These are phyloP conservation scores for Syrmaticus mikado DNA, from an alignment of 2,113 vertebrate genomes.

Conservation along the genomic window DNA sequence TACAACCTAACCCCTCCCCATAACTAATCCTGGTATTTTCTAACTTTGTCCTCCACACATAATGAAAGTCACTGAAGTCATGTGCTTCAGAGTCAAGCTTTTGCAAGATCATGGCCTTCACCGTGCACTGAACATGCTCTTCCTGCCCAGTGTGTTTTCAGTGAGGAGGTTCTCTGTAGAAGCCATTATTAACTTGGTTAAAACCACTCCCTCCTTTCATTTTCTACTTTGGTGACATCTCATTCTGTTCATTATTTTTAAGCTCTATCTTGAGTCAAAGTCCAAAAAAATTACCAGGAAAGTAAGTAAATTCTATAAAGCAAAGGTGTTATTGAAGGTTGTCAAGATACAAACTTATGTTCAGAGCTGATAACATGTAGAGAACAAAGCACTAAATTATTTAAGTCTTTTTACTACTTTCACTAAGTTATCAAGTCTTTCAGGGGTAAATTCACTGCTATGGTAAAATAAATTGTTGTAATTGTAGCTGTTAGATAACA, in stretches of 20 bases:
- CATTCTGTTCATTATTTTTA: not conserved
- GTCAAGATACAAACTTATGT: not conserved
- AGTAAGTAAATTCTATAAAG: not conserved
- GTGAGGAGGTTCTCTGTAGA: not conserved
- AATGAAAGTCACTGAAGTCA: not conserved
- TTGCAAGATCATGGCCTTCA: not conserved
- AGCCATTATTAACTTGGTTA: conserved; percentile 10
- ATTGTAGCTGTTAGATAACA: not conserved
- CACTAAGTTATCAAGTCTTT: not conserved
- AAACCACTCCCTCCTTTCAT: not conserved
- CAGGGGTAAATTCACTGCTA: not conserved
- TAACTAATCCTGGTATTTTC: conserved; percentile 32
- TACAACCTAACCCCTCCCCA: conserved; percentile 23
- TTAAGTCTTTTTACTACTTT: too few species aligned
- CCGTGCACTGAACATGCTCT: not conserved
- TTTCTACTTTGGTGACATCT: not conserved
- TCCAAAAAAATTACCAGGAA: not conserved
- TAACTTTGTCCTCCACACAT: not conserved
- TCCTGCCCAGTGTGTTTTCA: not conserved
- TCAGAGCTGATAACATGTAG: not conserved
- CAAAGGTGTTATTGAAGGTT: not conserved
- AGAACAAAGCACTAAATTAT: not conserved
- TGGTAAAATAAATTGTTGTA: not conserved
- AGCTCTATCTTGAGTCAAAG: not conserved
- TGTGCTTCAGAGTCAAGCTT: conserved; percentile 31